phyloP scores from a whole-genome alignment of 1,140 invertebrate genomes.

The Drosophila nigromelanica region DNA sequence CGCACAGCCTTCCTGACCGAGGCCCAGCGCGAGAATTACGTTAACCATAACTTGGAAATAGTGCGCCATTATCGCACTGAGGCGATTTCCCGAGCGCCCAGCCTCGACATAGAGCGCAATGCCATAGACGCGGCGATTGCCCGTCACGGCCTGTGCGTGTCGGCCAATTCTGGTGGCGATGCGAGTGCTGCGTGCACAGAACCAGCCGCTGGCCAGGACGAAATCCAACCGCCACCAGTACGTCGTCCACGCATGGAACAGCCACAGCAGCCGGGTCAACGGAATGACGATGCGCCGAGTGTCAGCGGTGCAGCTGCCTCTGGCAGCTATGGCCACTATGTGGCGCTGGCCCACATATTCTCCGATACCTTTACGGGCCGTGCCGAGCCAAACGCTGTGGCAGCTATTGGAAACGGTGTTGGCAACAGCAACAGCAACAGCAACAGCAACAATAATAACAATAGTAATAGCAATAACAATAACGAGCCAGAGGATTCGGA shows the following conservation, averaged over 20 bases:
- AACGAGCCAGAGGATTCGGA: conserved; percentile 22
- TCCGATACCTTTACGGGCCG: conserved; percentile 12
- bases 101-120: conserved; percentile 42
- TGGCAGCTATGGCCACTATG: conserved; percentile 20
- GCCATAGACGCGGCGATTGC: conserved; percentile 48
- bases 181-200: background rate
- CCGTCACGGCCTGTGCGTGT: conserved; percentile 33
- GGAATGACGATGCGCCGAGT: background rate
- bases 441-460: too few species aligned
- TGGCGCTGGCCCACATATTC: conserved; percentile 36
- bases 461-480: conserved; percentile 15
- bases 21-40: conserved; percentile 48
- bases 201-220: conserved; percentile 9
- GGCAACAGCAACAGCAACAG: background rate
- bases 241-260: conserved; percentile 39
- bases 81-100: conserved; percentile 27
- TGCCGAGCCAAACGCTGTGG: background rate
- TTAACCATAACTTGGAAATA: conserved; percentile 49
- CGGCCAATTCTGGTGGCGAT: background rate
- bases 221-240: conserved; percentile 24
- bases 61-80: conserved; percentile 46
- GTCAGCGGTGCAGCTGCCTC: background rate
- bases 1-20: conserved; percentile 26
- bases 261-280: background rate
- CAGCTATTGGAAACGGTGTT: background rate